Conservation (phyloP, 2,888 invertebrate species). For the Rotaria sp. region DNA sequence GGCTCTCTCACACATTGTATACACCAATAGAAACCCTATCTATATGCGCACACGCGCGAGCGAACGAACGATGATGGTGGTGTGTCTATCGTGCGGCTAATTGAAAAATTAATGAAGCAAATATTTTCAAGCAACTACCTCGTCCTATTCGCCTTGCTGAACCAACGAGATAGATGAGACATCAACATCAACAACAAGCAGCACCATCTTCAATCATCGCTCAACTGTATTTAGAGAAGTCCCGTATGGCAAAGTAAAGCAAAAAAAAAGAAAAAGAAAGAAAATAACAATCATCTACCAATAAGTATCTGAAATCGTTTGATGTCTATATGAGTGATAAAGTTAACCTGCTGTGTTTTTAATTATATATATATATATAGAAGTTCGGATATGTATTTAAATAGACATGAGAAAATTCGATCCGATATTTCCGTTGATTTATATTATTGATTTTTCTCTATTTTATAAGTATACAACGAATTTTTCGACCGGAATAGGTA, state of each 20-base stretch:
- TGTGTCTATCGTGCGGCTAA: conserved; percentile 17
- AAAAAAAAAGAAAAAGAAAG: too few species aligned
- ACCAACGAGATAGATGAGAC: conserved; percentile 15
- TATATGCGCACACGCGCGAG: not conserved
- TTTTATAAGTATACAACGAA: not conserved
- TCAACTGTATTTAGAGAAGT: not conserved
- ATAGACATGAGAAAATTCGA: not conserved
- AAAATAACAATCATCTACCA: conserved; percentile 2
- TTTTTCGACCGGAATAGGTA: not conserved
- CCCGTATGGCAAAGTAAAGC: conserved; percentile 15
- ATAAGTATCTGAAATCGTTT: not conserved
- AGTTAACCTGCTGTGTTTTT: conserved; percentile 15
- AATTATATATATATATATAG: not conserved
- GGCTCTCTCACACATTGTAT: conserved; percentile 14
- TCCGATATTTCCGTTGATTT: conserved; percentile 2
- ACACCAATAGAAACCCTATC: conserved; percentile 20
- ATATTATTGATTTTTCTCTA: not conserved
- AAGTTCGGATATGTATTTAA: not conserved
- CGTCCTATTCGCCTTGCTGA: not conserved
- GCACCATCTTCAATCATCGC: conserved; percentile 6
- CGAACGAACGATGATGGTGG: conserved; percentile 17
- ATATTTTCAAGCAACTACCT: conserved; percentile 29
- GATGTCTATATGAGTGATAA: not conserved
- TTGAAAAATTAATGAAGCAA: conserved; percentile 31
- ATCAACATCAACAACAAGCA: conserved; percentile 17